These are phyloP conservation scores for Alcedo atthis DNA, from an alignment of 2,797 vertebrate genomes.

Conservation along the genomic window DNA sequence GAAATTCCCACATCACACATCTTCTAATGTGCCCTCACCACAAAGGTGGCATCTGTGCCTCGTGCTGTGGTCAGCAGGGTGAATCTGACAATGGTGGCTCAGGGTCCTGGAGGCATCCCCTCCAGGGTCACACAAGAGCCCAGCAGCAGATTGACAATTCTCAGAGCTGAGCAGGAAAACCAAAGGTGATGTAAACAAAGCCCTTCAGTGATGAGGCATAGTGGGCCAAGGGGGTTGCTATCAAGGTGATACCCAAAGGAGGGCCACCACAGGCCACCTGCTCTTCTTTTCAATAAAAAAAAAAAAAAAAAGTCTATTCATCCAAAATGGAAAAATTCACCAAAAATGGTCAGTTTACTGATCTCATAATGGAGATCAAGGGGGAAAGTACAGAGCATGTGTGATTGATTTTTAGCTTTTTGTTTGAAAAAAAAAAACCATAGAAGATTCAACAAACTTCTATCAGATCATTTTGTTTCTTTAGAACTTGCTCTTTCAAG, in stretches of 20 bases:
- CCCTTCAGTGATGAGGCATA: neutral
- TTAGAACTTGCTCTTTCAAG: neutral
- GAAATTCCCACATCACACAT: neutral
- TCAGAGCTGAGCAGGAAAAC: neutral
- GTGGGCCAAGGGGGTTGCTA: neutral
- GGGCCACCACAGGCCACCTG: fast-evolving
- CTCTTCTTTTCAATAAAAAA: neutral
- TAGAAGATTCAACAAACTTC: neutral
- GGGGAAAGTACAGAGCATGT: neutral
- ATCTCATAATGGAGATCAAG: neutral
- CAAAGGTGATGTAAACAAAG: neutral
- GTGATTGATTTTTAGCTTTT: neutral
- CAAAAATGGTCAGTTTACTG: neutral
- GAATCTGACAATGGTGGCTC: neutral
- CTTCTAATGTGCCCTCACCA: neutral
- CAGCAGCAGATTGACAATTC: neutral
- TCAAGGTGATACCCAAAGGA: neutral
- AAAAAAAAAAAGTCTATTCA: neutral
- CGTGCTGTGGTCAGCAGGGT: neutral
- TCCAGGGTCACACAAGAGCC: neutral
- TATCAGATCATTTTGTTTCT: neutral
- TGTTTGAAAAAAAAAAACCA: neutral
- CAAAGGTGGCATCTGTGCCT: neutral
- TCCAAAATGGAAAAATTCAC: neutral
- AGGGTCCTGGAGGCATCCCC: neutral